Base-by-base conservation (phyloP, 2,113 vertebrate genomes). In the Pavo muticus region DNA sequence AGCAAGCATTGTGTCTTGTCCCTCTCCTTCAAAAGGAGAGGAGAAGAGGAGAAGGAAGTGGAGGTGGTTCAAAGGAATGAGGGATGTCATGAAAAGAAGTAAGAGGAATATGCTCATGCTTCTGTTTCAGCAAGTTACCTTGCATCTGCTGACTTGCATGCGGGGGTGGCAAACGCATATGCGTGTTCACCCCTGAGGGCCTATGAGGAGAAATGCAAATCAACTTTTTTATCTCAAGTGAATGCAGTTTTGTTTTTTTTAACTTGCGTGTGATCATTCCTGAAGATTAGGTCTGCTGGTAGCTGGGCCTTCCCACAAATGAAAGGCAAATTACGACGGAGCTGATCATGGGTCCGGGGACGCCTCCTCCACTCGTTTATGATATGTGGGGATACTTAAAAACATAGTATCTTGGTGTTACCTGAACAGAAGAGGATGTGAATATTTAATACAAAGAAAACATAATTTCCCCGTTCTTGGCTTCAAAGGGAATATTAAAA, bases 221-320 rank as follows among this genome's bases (percentile, higher is more conserved):
- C 10, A 93, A 19, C 61, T 88, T 80, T 96, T 90, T 96, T 88
- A 94, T 96, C 90, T 93, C 39, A 52, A 68, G 39, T 84, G 63
- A 90, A 92, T 87, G 86, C 61, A 84, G 80, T 32, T 29, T 29
- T 52, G 67, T 83, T 91, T 93, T 67, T 19, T 84, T 91, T 92
- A 84, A 68, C 52, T 88, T 71, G 69, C 65, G 84, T 87, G 61
- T 91, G 72, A 93, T 94, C 7, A 0, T 86, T 90, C 69, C 42
- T 86, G 80, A 57, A 68, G 83, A 84, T 90, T 74, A 90, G 29
- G 9, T 71, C 39, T 67, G 76, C 72, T 96, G 76, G 40, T 45
- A 86, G 90, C 64, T 80, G 90, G 71, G 35, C 42, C 73, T 91
- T 88, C 69, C 52, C 80, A 52, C 57, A 96, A 78, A 74, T 68